Evolutionary conservation across 2,888 invertebrate species (phyloP), one percentile per base, ranked within the genome.

Genomic region (Tipula lateralis): DNA sequence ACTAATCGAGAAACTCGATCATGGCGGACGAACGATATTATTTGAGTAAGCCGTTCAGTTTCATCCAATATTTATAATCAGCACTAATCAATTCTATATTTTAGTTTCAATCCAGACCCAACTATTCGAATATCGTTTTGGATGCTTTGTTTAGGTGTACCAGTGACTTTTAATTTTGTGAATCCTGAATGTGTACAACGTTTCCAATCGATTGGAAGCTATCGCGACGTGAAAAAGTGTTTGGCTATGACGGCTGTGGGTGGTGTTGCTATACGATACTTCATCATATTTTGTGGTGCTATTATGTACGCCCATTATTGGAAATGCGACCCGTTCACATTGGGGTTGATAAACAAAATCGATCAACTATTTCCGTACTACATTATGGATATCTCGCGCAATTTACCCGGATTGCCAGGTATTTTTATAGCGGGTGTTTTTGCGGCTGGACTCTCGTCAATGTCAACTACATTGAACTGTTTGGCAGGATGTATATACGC

Each of bases 361-460:
- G 93, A 93, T 87, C 92, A 93, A 92, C 89, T 94, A 16, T 91
- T 95, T 4, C 95, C 95, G 0, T 93, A 93, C 87, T 95, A 94
- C 87, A 92, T 95, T 3, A 94, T 95, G 91, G 93, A 94, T 87
- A 91, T 94, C 13, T 92, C 94, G 0, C 90, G 91, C 1, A 90
- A 92, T 88, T 91, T 94, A 87, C 93, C 94, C n/a, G 95, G 95
- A 0, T 91, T 95, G 83, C 93, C 95, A 30, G 95, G 95, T 1
- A 91, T 95, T 66, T 95, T 96, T 87, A 92, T 95, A 2, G 94
- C 95, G 29, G 93, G 95, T 29, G 91, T 95, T 81, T 94, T 95
- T 86, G 94, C 94, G 87, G 94, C 95, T 0, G 94, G 94, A 0
- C 91, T 95, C 30, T 93, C 94, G 83, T 92, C 94, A 82, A 92